These are phyloP conservation scores for Ganaspis sp. DNA, from an alignment of 1,140 invertebrate species.

Conservation along the genomic window DNA sequence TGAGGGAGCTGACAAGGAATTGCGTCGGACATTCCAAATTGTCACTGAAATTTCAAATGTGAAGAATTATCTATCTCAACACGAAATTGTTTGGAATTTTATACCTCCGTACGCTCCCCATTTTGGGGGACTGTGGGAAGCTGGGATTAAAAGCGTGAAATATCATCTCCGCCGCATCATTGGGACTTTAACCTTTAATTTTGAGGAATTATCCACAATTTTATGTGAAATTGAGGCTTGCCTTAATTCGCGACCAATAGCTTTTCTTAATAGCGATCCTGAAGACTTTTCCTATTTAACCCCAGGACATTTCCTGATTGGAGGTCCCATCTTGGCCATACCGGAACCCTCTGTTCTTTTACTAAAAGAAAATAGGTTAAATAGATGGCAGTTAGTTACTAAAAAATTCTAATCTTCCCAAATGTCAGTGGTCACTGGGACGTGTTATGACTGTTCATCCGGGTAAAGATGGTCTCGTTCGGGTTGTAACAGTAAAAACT, in stretches of 20 bases:
- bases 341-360: neutral
- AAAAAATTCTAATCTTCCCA: too few species aligned
- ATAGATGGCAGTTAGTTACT: conserved; percentile 14
- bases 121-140: neutral
- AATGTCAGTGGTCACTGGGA: too few species aligned
- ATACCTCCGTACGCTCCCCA: neutral
- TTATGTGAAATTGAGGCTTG: neutral
- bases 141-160: neutral
- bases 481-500: too few species aligned
- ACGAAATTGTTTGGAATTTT: neutral
- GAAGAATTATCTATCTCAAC: neutral
- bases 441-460: too few species aligned
- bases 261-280: neutral
- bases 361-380: neutral
- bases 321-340: neutral
- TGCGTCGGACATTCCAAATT: neutral
- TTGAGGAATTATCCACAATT: neutral
- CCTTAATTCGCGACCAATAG: conserved; percentile 36
- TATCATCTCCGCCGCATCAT: neutral
- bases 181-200: neutral
- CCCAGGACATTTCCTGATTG: conserved; percentile 28
- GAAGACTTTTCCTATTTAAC: neutral
- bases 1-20: neutral
- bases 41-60: neutral
- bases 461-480: too few species aligned